Base-by-base conservation (phyloP, 2,888 invertebrate species). In the Eueremaeus valkanovi region DNA sequence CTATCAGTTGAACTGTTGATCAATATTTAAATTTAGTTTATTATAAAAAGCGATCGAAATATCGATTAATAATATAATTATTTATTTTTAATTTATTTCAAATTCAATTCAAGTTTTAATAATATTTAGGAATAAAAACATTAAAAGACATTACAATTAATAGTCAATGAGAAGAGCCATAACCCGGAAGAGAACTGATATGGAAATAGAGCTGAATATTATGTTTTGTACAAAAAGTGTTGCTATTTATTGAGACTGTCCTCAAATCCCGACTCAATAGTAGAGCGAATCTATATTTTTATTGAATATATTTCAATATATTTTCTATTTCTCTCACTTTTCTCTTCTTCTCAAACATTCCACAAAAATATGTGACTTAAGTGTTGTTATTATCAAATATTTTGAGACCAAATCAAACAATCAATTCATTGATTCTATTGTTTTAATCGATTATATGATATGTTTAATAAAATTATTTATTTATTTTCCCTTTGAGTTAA, bases 91-190 rank as follows among this genome's bases (percentile, higher is more conserved):
- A 33, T 61, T 61, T 33, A 61, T 31, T 27, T 16, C 18, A 18
- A 33, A 11, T 49, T 49, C 18, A 49, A 49, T 49, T 49, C 6
- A 49, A n/a, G 16, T 3, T n/a, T n/a, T n/a, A n/a, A n/a, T n/a
- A 58, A 58, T 49, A 49, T 49, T 49, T 49, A 49, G 49, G 18
- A 49, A 49, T 49, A 49, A 49, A 40, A 49, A n/a, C n/a, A n/a
- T n/a, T n/a, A n/a, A 36, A 36, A 36, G 27, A 55, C 55, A 55
- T 55, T 51, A 3, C 13, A 55, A 55, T 55, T 24, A 55, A 55
- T 61, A 61, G 61, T 61, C 61, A 61, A n/a, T 29, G 18, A n/a
- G 49, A 49, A 55, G 31, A 27, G 61, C 61, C 61, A 61, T 61
- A 61, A 55, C n/a, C n/a, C n/a, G n/a, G 31, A 27, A 6, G 31